Percentiles rank a stretch among this genome's conserved stretches.
Evolutionary conservation across 2,888 invertebrate species (phyloP).

Genomic region (Drosophila mimica): DNA sequence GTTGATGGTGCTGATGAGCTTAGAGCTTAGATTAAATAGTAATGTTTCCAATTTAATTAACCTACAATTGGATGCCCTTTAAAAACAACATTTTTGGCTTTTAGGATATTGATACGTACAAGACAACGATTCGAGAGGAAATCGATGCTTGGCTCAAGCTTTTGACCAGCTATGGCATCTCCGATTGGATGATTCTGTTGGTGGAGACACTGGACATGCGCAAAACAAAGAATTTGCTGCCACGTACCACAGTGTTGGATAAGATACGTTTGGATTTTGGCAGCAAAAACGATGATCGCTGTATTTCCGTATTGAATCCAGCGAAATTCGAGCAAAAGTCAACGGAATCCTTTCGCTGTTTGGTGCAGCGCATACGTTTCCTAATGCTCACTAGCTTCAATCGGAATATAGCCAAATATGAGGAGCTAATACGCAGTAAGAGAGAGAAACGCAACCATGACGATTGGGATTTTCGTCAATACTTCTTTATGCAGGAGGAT

Average conservation of each 20-base stretch:
- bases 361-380: conserved; percentile 91
- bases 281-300: conserved; percentile 93
- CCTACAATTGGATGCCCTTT: not conserved
- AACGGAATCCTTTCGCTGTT: conserved; percentile 95
- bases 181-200: conserved; percentile 97
- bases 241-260: conserved; percentile 96
- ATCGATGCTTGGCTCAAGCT: conserved; percentile 95
- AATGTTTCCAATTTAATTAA: not conserved
- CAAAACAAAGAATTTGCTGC: conserved; percentile 95
- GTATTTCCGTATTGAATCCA: conserved; percentile 96
- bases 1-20: conserved; percentile 1
- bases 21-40: not conserved
- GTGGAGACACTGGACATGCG: conserved; percentile 96
- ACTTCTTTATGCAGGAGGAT: conserved; percentile 97
- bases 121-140: conserved; percentile 93
- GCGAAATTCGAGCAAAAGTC: conserved; percentile 94
- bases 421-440: conserved; percentile 95
- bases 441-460: conserved; percentile 95
- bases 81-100: conserved; percentile 3
- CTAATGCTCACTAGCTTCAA: conserved; percentile 94
- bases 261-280: conserved; percentile 98
- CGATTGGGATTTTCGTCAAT: conserved; percentile 97
- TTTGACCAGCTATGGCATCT: conserved; percentile 90
- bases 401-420: conserved; percentile 93
- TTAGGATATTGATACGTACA: conserved; percentile 97